Base-by-base conservation (phyloP, 92 coral and sea anemone genomes). In the Isaurus tuberculatus region DNA sequence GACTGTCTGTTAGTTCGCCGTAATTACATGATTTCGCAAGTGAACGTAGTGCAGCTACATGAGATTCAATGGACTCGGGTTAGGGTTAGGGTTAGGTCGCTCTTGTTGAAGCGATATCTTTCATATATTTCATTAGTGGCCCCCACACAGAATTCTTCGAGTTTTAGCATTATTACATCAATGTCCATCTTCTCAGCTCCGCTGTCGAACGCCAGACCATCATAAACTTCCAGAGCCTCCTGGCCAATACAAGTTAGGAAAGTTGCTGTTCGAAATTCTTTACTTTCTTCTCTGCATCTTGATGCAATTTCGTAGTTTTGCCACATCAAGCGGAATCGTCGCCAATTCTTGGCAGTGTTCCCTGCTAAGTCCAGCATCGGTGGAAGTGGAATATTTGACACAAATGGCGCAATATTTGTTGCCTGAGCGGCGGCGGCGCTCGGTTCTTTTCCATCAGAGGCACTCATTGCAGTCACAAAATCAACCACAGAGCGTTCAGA, bases 171-270 rank as follows among this genome's bases (percentile, higher is more conserved):
- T 0, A 72, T 87, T 22, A 79, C 20, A 53, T 75, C 81, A 48
- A 84, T 86, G 43, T 90, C 85, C 15, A 32, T 64, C 73, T 82
- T 81, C 13, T 89, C 77, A 1, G 28, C 73, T 7, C 75, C 87
- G 77, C 61, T 27, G 8, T 61, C 89, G 61, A 87, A 87, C 15
- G 81, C 84, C 79, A 84, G 72, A 17, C 89, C 91, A 80, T 90
- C 86, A 64, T 66, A 90, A 19, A 82, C 72, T 20, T 86, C 86
- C 32, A 90, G 60, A 42, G 85, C 88, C 28, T 86, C 86, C 5
- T 72, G 88, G 36, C 84, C 90, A 46, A 86, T 71, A 25, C 90
- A 90, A 14, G 90, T 90, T 17, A 86, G 83, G 20, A 90, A 43
- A 1, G 90, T 90, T 22, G 88, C 93, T 25, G 86, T 82, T 28